phyloP scores from a whole-genome alignment of 30 jellyfish, hydroid and myxozoan genomes.

The Sanderia malayensis region DNA sequence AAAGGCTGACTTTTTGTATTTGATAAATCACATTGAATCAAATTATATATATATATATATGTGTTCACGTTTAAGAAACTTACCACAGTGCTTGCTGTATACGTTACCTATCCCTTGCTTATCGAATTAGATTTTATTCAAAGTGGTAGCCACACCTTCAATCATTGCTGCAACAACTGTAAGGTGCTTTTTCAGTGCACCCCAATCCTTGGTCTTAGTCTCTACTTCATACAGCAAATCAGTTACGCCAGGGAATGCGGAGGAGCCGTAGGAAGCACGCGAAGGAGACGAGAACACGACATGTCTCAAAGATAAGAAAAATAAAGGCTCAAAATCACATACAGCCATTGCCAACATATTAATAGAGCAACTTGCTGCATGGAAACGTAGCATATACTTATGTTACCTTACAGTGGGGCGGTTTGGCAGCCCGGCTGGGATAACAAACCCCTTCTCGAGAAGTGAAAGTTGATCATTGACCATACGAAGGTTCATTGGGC shows the following conservation, averaged over 20 bases:
- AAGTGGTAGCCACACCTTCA: conserved; percentile 43
- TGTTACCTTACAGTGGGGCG: background rate
- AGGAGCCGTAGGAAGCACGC: conserved; percentile 40
- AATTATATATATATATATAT: too few species aligned
- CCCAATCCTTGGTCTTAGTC: conserved; percentile 35
- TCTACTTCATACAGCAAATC: conserved; percentile 53
- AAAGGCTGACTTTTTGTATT: too few species aligned
- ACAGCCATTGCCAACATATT: background rate
- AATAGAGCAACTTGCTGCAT: background rate
- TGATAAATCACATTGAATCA: too few species aligned
- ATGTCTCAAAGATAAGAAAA: background rate
- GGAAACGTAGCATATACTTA: background rate
- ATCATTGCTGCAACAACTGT: conserved; percentile 34
- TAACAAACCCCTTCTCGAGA: background rate
- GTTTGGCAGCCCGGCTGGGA: background rate
- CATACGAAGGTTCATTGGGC: background rate
- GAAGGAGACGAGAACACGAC: background rate
- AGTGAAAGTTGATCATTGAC: background rate
- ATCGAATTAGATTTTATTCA: background rate
- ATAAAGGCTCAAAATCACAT: background rate
- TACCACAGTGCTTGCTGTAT: too few species aligned
- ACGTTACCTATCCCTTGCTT: too few species aligned
- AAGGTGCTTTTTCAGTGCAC: conserved; percentile 49
- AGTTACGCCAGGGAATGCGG: conserved; percentile 73
- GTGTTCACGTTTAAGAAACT: too few species aligned